Evolutionary conservation across 1,140 invertebrate species (phyloP).

Genomic region (Aricia agestis): DNA sequence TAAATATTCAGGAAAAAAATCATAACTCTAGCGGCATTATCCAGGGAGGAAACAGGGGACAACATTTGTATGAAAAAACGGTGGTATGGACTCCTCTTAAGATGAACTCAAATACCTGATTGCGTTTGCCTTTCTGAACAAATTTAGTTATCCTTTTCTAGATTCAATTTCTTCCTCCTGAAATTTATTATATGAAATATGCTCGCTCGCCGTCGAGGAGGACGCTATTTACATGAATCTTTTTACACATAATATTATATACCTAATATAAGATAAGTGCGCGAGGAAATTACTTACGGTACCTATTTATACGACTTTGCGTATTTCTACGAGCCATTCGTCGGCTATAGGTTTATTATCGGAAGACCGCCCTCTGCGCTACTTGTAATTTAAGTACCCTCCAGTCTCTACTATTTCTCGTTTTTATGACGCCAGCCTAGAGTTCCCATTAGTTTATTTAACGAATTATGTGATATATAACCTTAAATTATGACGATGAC

Average conservation of each 20-base stretch:
- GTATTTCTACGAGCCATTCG: constrained; percentile 14
- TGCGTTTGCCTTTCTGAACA: background rate
- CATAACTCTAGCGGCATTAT: too few relatives aligned
- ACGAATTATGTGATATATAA: background rate
- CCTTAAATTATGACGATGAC: background rate
- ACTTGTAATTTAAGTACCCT: constrained; percentile 14
- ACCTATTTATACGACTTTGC: constrained; percentile 13
- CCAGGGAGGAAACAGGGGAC: too few relatives aligned
- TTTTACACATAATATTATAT: background rate
- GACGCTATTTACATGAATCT: background rate
- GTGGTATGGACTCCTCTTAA: too few relatives aligned
- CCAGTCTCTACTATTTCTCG: background rate
- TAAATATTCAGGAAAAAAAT: too few relatives aligned
- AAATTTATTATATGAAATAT: background rate
- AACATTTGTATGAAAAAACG: too few relatives aligned
- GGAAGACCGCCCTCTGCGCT: constrained; percentile 10
- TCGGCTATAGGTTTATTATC: constrained; percentile 14
- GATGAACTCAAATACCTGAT: background rate
- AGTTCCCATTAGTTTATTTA: background rate
- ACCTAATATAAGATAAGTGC: background rate
- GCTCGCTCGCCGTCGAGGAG: background rate
- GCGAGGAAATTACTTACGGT: constrained; percentile 12
- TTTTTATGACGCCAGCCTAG: constrained; percentile 6
- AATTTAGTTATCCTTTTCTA: background rate
- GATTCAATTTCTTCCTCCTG: background rate